Evolutionary conservation across 2,888 invertebrate species (phyloP).

Genomic region (Tortricodes alternella): DNA sequence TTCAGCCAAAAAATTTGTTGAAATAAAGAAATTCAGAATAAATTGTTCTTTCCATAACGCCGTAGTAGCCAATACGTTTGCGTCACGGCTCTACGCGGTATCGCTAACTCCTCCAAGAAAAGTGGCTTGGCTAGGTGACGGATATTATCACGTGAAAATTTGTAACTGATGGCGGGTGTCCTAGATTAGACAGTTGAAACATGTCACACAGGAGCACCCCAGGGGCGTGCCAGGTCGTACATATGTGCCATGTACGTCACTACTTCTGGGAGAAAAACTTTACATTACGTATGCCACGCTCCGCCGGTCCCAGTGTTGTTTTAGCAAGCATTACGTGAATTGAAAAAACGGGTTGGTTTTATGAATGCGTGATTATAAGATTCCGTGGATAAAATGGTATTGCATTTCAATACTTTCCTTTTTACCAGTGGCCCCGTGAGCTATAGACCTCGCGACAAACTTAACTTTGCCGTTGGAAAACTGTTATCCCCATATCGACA

Average conservation of each 20-base stretch:
- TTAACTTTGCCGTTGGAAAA: too few species aligned
- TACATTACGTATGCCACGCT: constrained; percentile 64
- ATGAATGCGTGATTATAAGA: neutral
- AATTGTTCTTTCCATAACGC: neutral
- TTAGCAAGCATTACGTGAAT: constrained; percentile 57
- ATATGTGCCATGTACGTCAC: constrained; percentile 29
- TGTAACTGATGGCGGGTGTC: constrained; percentile 69
- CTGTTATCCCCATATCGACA: too few species aligned
- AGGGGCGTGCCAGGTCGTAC: constrained; percentile 46
- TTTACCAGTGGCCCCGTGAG: too few species aligned
- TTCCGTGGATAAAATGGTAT: neutral
- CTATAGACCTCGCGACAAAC: too few species aligned
- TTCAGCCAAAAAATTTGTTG: neutral
- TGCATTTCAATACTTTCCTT: constrained; percentile 29
- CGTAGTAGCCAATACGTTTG: neutral
- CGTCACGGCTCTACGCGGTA: constrained; percentile 34
- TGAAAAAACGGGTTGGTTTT: constrained; percentile 36
- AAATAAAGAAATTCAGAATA: neutral
- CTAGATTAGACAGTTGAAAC: constrained; percentile 59
- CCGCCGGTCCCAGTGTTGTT: constrained; percentile 49
- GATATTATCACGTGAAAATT: constrained; percentile 57
- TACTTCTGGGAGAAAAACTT: constrained; percentile 51
- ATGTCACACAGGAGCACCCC: constrained; percentile 56
- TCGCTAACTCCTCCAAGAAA: constrained; percentile 39
- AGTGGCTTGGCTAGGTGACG: constrained; percentile 41